Conservation (phyloP, 2,797 vertebrate species). For the Oophaga sylvatica region DNA sequence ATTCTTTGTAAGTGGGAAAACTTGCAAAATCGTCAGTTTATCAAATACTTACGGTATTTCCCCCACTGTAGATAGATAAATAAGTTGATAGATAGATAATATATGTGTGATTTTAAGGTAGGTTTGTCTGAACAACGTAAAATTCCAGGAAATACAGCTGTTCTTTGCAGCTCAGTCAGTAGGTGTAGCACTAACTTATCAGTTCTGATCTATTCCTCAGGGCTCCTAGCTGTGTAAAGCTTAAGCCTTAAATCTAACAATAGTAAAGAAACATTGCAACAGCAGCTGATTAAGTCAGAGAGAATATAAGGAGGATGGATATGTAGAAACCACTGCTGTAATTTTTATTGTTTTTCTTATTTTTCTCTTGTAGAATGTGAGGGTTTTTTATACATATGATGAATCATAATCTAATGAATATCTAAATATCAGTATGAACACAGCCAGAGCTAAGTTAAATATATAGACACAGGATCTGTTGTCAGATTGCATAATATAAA, state of each 20-base stretch:
- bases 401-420: background rate
- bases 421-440: background rate
- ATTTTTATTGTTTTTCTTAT: background rate
- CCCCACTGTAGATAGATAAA: background rate
- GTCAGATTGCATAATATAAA: too few relatives aligned
- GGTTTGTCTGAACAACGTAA: background rate
- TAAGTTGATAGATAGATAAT: background rate
- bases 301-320: background rate
- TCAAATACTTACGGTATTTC: too few relatives aligned
- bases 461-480: too few relatives aligned
- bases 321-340: background rate
- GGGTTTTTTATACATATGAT: background rate
- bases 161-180: constrained; percentile 42
- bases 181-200: constrained; percentile 38
- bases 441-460: too few relatives aligned
- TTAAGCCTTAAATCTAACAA: background rate
- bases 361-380: background rate
- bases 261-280: too few relatives aligned
- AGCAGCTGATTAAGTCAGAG: background rate
- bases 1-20: too few relatives aligned
- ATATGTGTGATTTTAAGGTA: background rate
- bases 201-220: constrained; percentile 15
- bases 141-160: constrained; percentile 8
- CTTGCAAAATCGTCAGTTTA: too few relatives aligned
- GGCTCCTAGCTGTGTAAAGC: background rate